Percentiles rank a stretch among this genome's conserved stretches.
These are phyloP conservation scores for Setipinna tenuifilis DNA, from an alignment of 2,797 vertebrate species.

Conservation along the genomic window DNA sequence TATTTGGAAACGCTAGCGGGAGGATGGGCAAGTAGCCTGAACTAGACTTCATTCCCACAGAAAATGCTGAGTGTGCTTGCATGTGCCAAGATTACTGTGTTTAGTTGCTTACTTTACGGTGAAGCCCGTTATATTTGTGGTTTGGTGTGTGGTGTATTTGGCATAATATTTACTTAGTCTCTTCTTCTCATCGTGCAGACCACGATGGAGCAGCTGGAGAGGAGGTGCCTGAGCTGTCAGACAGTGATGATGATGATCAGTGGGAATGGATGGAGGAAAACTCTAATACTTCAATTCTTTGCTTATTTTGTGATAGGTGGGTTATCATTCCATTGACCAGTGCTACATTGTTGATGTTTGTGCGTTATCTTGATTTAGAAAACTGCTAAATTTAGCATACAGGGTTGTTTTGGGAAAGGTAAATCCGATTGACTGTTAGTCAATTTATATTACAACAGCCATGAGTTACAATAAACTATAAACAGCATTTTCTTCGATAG, in stretches of 20 bases:
- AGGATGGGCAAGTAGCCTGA: not conserved
- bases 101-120: not conserved
- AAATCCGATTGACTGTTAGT: not conserved
- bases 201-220: conserved; percentile 45
- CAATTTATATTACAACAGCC: not conserved
- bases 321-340: not conserved
- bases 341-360: not conserved
- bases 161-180: not conserved
- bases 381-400: no score
- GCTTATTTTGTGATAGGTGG: conserved; percentile 90
- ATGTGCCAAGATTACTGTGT: not conserved
- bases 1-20: no score
- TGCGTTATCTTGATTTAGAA: not conserved
- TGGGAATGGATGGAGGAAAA: conserved; percentile 78
- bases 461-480: not conserved
- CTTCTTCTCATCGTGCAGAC: conserved; percentile 16
- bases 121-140: not conserved
- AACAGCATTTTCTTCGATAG: conserved; percentile 58
- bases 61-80: no score
- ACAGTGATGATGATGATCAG: conserved; percentile 77
- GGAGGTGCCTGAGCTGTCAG: conserved; percentile 74
- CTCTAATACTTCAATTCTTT: conserved; percentile 63
- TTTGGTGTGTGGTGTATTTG: not conserved
- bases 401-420: no score
- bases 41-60: not conserved